Base-by-base conservation (phyloP, 2,888 invertebrate species). In the Brenthis daphne region DNA sequence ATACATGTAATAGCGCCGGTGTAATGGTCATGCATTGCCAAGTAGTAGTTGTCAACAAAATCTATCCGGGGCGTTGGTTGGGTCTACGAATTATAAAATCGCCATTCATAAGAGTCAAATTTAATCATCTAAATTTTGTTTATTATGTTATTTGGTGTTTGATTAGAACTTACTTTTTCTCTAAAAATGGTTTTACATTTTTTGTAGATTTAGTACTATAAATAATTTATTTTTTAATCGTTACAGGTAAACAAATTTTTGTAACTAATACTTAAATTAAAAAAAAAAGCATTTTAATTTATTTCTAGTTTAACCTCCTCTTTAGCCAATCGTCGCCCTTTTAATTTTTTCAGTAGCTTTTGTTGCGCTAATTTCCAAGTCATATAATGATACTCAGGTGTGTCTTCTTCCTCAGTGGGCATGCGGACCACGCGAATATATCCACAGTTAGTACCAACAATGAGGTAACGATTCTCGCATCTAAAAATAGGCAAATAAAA, bases 1-100 rank as follows among this genome's bases (percentile, higher is more conserved):
- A 97, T 88, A 68, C 92, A 90, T 0, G 95, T 94, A 47, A 97
- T 93, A 14, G 88, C 90, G 8, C 97, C 97, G 43, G 95, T 95
- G 68, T 94, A 93, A 57, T 94, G 94, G 81, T 97, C 96, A 80
- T 97, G 97, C 95, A 97, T 96, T 1, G 95, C 92, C 50, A 96
- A 86, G 53, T 93, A 90, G 89, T 95, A 96, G 78, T 94, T 95
- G 79, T 97, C 95, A 0, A 65, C 8, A 69, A 92, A 90, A 74
- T 92, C 92, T 48, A 92, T 77, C 0, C 91, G 84, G 5, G 92
- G 90, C 2, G 78, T 89, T 1, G 91, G 90, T 84, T 90, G 90
- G 66, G 75, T 76, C 90, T 92, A 82, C 0, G 55, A 65, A 57
- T 43, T 1, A 37, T 53, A 20, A 43, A 13, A 13, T 12, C 16